Evolutionary conservation across 2,888 invertebrate species (phyloP), one percentile per base, ranked within the genome.

Genomic region (Lissocephala sabroskyi): DNA sequence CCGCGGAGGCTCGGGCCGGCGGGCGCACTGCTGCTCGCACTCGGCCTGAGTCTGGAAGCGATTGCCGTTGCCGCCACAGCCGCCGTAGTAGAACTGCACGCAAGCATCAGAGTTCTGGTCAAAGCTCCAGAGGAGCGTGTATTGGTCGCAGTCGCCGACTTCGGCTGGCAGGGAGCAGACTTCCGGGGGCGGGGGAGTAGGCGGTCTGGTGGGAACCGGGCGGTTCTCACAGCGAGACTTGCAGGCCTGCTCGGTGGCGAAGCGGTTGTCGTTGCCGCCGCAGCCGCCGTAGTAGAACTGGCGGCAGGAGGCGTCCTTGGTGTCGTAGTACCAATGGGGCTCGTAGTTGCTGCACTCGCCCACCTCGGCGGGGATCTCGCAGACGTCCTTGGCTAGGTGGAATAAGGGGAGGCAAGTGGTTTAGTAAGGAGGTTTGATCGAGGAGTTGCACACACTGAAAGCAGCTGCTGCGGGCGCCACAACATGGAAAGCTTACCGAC

Each of bases 231-330:
- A 94, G 30, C 89, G 87, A 37, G 85, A 85, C 56, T 87, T 82
- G 67, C 95, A 96, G 40, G 89, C 89, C 36, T 87, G 84, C 79
- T 91, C 87, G 0, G 88, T 87, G 6, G 80, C 80, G 85, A 96
- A 97, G 85, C 94, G 94, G 84, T 97, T 97, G 1, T 88, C 89
- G 79, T 98, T 98, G 19, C 97, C 97, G 13, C 91, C 92, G 80
- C 97, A 97, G 41, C 97, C 97, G 29, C 96, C 94, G 81, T 92
- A 97, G 66, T 93, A 90, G 85, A 97, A 97, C 75, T 90, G 90
- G 44, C 88, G 86, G 82, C 97, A 98, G 28, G 86, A 86, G 53
- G 89, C 87, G 39, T 90, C 89, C 67, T 88, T 87, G 0, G 92
- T 90, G 80, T 97, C 94, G 83, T 88, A 97, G 86, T 92, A 96